Evolutionary conservation across 2,113 vertebrate genomes (phyloP), one percentile per base, ranked within the genome.

Genomic region (Saccopteryx leptura): DNA sequence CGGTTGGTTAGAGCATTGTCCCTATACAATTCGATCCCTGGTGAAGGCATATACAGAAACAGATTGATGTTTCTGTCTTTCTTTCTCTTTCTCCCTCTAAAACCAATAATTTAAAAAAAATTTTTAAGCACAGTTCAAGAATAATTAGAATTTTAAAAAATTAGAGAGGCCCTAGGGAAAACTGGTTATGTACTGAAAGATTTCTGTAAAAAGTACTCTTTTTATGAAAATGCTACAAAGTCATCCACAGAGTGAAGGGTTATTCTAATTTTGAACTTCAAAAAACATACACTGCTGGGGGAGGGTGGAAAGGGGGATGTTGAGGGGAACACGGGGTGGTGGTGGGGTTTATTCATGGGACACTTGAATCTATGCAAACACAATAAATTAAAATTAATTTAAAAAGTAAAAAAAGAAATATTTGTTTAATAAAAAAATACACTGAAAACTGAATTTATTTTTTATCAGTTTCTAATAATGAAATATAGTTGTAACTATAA

Each of bases 101-200:
- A 39, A 39, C 39, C 39, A 39, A 39, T 39, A 39, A 39, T 39
- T 39, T 3, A 39, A 39, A 39, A 39, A 39, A 39, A 39, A 39
- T 39, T 39, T 39, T 39, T 39, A 39, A 39, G 39, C 39, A 39
- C 39, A 39, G 39, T 39, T 39, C 39, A 39, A 39, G 54, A 68
- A 80, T 33, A 76, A 83, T 48, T 50, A 86, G 31, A 82, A 82
- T 93, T 95, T 86, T 52, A 78, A 85, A 81, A 84, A 46, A 89
- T 19, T 86, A 75, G 21, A 92, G 4, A 83, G 8, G 7, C 1
- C 15, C 1, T 66, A 21, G 14, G 65, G 19, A 75, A 89, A 94
- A 28, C 31, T 60, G 17, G 23, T 78, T 33, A 69, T 39, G 9
- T 72, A 74, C 8, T 31, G 15, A 69, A 94, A 87, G 15, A 83